A percentile compares a stretch with the other conserved stretches of the same genome.
Conservation (phyloP, 2,797 vertebrate species). For the Diglossa cyanea region DNA sequence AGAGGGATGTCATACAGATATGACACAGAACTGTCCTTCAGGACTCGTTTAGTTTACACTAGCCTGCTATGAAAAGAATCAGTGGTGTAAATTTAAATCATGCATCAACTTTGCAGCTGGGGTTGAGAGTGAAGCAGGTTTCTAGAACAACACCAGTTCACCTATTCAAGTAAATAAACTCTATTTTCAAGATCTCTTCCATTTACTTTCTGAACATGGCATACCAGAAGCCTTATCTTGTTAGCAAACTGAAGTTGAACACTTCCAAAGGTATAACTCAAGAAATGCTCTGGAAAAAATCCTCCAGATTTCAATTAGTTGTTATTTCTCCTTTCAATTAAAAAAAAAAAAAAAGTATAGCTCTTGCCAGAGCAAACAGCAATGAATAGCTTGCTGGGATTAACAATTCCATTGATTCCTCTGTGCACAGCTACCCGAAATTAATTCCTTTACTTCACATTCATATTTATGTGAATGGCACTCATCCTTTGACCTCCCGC, state of each 20-base stretch:
- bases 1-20: not conserved
- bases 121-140: not conserved
- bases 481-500: conserved; percentile 51
- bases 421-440: not conserved
- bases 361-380: not conserved
- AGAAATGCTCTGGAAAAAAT: not conserved
- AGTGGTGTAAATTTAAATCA: not conserved
- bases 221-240: not conserved
- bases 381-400: not conserved
- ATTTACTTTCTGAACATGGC: not conserved
- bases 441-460: conserved; percentile 27
- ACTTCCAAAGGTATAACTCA: not conserved
- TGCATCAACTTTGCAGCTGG: not conserved
- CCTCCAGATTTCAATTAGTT: not conserved
- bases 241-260: not conserved
- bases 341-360: not conserved
- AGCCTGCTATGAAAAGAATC: not conserved
- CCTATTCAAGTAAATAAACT: not conserved
- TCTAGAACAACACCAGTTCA: not conserved
- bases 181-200: not conserved
- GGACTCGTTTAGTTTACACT: not conserved
- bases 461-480: conserved; percentile 24
- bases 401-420: conserved; percentile 1
- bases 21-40: not conserved
- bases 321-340: not conserved